Base-by-base conservation (phyloP, 2,113 vertebrate genomes). In the Ivindomyrus marchei region DNA sequence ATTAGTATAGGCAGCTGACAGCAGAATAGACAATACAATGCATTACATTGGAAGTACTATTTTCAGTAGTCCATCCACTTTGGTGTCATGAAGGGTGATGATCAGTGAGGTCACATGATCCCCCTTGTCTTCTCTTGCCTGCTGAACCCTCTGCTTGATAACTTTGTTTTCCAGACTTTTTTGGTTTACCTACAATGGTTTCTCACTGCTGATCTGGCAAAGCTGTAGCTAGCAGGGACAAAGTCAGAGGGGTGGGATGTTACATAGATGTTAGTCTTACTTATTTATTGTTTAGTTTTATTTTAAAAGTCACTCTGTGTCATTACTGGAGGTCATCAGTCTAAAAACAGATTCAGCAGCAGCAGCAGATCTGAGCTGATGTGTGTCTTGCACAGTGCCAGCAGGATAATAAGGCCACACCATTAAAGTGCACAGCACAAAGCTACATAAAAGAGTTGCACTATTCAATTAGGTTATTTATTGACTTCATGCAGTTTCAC, bases 281-380 rank as follows among this genome's bases (percentile, higher is more conserved):
- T 85, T 47, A 85, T n/a, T 47, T 47, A 17, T 47, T 85, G 83
- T 85, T 85, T 85, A 85, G 39, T 21, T 85, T 85, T 85, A 47
- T 85, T 45, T 46, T 47, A 85, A 85, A 47, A 85, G 39, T 21
- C 19, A 21, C 45, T 85, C 39, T 47, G 83, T 47, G 45, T 85
- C 39, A 46, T 85, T 85, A 85, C 83, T 85, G 39, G 83, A 85
- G 83, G 45, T 85, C 83, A 46, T 46, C 36, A 85, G 17, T 21
- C 42, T 85, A 45, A 85, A 85, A 85, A 46, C 39, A 42, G 83
- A 80, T 85, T 85, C 83, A 85, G 83, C 83, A 24, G 17, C 45
- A 21, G 42, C 83, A 85, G 83, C 83, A 85, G 42, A 46, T n/a
- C 83, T 11, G 83, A 47, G 45, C 24, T 45, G 83, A 45, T 46